Percentiles rank a stretch among this genome's conserved stretches.
Conservation (phyloP, 2,113 vertebrate species). For the Coracopsis vasa region DNA sequence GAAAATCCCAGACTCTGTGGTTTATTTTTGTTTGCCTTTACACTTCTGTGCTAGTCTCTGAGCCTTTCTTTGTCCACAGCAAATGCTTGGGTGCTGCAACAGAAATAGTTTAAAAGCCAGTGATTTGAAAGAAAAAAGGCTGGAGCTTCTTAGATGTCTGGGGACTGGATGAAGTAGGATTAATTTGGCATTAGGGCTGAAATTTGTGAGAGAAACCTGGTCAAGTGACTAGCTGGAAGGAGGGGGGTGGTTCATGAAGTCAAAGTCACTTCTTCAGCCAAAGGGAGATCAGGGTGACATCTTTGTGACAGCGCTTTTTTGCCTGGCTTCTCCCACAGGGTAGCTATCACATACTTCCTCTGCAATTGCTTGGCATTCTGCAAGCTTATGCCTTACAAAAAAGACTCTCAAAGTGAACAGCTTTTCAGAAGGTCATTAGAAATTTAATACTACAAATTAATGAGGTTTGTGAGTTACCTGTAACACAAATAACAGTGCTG, state of each 20-base stretch:
- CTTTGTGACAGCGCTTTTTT: neutral
- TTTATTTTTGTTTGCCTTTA: constrained; percentile 19
- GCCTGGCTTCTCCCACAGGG: neutral
- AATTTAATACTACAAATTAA: constrained; percentile 11
- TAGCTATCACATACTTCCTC: neutral
- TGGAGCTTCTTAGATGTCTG: neutral
- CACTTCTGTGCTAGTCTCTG: neutral
- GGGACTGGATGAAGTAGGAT: neutral
- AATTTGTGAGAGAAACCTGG: neutral
- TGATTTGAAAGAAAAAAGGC: neutral
- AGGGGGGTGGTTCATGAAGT: neutral
- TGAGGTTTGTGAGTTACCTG: constrained; percentile 12
- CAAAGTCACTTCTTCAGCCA: neutral
- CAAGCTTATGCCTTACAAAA: neutral
- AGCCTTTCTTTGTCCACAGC: neutral
- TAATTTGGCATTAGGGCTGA: neutral
- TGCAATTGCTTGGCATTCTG: neutral
- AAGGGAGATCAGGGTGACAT: neutral
- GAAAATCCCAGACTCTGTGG: neutral
- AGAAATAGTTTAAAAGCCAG: neutral
- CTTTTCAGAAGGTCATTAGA: neutral
- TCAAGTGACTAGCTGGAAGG: neutral
- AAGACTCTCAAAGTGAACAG: neutral
- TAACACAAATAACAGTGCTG: neutral
- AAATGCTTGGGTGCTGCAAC: neutral